Conservation (phyloP, 2,888 invertebrate genomes). For the Heliconius ethilla region DNA sequence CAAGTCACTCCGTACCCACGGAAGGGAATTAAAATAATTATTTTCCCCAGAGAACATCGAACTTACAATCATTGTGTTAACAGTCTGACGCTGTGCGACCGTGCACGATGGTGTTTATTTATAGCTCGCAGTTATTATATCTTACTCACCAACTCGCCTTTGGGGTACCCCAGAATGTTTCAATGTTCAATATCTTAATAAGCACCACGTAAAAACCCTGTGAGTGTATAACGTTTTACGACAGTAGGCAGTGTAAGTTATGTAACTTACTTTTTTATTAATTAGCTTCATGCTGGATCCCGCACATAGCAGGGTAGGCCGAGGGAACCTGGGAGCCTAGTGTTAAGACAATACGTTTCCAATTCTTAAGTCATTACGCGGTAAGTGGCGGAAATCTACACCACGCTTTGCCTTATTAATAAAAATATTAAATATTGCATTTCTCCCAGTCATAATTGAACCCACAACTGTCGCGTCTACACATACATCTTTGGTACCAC, state of each 20-base stretch:
- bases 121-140: not conserved
- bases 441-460: too few relatives aligned
- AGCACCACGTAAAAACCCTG: constrained; percentile 13
- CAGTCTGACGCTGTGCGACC: not conserved
- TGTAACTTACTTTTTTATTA: not conserved
- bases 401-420: too few relatives aligned
- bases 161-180: constrained; percentile 18
- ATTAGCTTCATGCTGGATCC: not conserved
- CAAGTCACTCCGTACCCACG: too few relatives aligned
- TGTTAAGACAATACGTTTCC: too few relatives aligned
- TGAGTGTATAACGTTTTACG: not conserved
- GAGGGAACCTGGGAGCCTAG: too few relatives aligned
- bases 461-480: too few relatives aligned
- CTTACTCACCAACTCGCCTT: not conserved
- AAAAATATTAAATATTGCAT: too few relatives aligned
- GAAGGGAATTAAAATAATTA: too few relatives aligned
- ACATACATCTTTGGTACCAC: too few relatives aligned
- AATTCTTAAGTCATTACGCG: too few relatives aligned
- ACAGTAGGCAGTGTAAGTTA: not conserved
- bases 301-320: not conserved
- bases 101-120: not conserved
- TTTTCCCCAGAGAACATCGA: not conserved
- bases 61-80: not conserved
- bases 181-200: not conserved
- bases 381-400: too few relatives aligned